A percentile compares a stretch with the other conserved stretches of the same genome.
phyloP scores from a whole-genome alignment of 2,113 vertebrate genomes.

The Danio rerio region DNA sequence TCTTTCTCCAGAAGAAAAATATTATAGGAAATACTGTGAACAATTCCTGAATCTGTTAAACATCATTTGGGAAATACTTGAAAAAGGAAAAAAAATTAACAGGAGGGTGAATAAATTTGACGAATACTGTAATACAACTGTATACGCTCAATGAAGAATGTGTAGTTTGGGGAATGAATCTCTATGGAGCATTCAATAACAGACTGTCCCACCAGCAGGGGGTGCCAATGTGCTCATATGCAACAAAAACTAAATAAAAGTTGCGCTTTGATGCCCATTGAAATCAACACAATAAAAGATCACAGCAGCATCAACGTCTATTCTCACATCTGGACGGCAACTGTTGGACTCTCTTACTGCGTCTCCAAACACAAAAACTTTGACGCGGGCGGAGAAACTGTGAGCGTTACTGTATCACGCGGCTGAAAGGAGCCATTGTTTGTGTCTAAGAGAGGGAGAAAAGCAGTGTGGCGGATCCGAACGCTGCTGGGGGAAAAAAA shows the following conservation, averaged over 20 bases:
- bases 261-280: neutral
- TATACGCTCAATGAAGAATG: too few relatives aligned
- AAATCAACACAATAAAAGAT: constrained; percentile 26
- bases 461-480: neutral
- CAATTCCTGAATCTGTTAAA: too few relatives aligned
- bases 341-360: neutral
- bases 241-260: neutral
- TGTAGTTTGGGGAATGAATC: neutral
- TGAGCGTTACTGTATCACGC: constrained; percentile 25
- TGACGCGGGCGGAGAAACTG: constrained; percentile 20
- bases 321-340: constrained; percentile 30
- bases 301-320: neutral
- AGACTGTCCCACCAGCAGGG: constrained; percentile 10
- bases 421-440: constrained; percentile 43
- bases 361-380: neutral
- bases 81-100: too few relatives aligned
- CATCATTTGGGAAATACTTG: too few relatives aligned
- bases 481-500: neutral
- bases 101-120: too few relatives aligned
- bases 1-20: too few relatives aligned
- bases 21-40: too few relatives aligned
- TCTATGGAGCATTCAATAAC: too few relatives aligned
- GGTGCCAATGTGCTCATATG: constrained; percentile 12
- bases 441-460: neutral
- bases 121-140: too few relatives aligned